Percentiles rank a stretch among this genome's conserved stretches.
Conservation (phyloP, 1,140 invertebrate species). For the Diachasmimorpha longicaudata region DNA sequence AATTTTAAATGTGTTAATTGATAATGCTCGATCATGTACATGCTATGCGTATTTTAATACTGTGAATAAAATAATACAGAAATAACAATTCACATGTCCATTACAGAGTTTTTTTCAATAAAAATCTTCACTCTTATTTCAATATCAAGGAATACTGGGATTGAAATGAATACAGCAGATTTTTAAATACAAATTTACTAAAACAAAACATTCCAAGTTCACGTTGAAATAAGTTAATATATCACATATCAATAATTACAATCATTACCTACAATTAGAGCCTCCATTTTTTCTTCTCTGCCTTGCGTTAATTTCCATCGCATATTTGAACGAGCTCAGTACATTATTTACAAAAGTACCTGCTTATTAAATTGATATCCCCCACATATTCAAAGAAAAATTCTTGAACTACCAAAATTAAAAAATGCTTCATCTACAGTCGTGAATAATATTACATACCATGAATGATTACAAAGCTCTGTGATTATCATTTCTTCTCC, state of each 20-base stretch:
- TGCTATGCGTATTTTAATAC: constrained; percentile 40
- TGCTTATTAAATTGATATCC: not conserved
- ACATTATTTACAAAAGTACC: constrained; percentile 7
- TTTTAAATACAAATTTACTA: constrained; percentile 8
- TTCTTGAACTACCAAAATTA: not conserved
- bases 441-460: not conserved
- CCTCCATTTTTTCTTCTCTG: not conserved
- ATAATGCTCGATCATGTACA: constrained; percentile 32
- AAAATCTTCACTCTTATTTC: not conserved
- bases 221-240: constrained; percentile 9
- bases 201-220: constrained; percentile 6
- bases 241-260: constrained; percentile 5
- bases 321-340: not conserved
- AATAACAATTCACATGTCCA: constrained; percentile 19
- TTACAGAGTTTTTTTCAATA: not conserved
- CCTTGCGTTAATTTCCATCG: not conserved
- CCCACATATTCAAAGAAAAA: not conserved
- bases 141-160: not conserved
- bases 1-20: constrained; percentile 31
- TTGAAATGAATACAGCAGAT: not conserved
- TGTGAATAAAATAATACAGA: constrained; percentile 42
- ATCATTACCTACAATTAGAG: not conserved
- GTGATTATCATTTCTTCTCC: not conserved
- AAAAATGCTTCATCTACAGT: not conserved
- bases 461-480: not conserved